phyloP scores from a whole-genome alignment of 2,888 invertebrate species.

The Blastobasis lacticolella region DNA sequence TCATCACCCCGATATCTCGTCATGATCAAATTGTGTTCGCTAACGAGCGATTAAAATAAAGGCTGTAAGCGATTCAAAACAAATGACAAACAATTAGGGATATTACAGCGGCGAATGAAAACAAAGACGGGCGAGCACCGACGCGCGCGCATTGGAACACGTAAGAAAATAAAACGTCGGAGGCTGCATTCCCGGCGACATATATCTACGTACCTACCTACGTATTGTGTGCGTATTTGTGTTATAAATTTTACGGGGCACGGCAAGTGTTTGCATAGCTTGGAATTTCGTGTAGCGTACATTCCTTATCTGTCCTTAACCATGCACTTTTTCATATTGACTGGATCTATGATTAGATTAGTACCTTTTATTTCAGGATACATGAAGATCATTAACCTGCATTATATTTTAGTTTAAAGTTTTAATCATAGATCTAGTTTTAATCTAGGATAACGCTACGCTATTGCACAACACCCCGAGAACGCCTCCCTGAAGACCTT shows the following conservation, averaged over 20 bases:
- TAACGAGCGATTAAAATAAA: constrained; percentile 6
- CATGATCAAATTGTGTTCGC: neutral
- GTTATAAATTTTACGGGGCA: constrained; percentile 55
- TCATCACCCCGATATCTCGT: too few relatives aligned
- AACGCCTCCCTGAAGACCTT: too few relatives aligned
- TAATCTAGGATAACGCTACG: too few relatives aligned
- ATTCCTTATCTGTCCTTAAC: neutral
- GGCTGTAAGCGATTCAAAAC: constrained; percentile 10
- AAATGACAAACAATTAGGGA: constrained; percentile 20
- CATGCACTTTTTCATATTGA: neutral
- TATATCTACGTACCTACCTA: constrained; percentile 15
- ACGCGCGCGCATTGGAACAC: constrained; percentile 31
- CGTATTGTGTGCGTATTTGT: constrained; percentile 36
- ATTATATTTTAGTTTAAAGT: too few relatives aligned
- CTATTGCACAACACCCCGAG: too few relatives aligned
- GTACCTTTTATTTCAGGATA: too few relatives aligned
- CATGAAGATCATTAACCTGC: too few relatives aligned
- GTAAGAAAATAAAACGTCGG: constrained; percentile 42
- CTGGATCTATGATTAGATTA: constrained; percentile 1
- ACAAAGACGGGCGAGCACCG: constrained; percentile 13
- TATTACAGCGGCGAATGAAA: constrained; percentile 14
- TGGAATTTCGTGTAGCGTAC: constrained; percentile 43
- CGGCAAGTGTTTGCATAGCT: constrained; percentile 54
- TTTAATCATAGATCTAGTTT: too few relatives aligned
- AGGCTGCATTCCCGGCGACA: constrained; percentile 50